Conservation (phyloP, 2,888 invertebrate species). For the Drosophila kanekoi region DNA sequence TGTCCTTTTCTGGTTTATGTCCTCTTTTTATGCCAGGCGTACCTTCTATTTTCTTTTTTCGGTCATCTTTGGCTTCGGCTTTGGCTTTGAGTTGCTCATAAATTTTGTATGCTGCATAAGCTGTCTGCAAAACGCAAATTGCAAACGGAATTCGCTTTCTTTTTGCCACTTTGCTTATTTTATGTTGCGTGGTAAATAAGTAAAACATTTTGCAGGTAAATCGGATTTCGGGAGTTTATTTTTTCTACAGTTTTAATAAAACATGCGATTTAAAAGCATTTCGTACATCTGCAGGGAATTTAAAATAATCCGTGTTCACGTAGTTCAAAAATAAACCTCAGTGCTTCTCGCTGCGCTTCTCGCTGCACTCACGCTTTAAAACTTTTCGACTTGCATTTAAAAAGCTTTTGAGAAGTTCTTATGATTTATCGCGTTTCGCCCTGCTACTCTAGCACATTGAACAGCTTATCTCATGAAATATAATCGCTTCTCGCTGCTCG, state of each 20-base stretch:
- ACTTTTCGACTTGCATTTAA: neutral
- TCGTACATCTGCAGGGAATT: neutral
- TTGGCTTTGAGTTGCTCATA: conserved; percentile 33
- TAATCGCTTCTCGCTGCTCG: neutral
- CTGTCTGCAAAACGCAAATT: conserved; percentile 56
- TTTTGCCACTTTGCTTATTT: conserved; percentile 2
- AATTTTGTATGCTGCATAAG: conserved; percentile 53
- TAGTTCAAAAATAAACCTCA: too few relatives aligned
- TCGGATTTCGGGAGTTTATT: conserved; percentile 13
- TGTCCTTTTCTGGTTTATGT: conserved; percentile 21
- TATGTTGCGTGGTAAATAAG: conserved; percentile 10
- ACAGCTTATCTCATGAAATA: neutral
- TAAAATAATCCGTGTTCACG: neutral
- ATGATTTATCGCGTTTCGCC: neutral
- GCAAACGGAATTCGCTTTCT: conserved; percentile 12
- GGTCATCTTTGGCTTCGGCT: conserved; percentile 4
- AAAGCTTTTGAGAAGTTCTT: neutral
- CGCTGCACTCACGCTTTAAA: neutral
- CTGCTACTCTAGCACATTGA: neutral
- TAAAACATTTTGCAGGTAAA: conserved; percentile 22
- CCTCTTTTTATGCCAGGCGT: conserved; percentile 7
- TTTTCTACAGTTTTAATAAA: conserved; percentile 23
- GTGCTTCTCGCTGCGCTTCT: neutral
- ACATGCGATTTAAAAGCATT: conserved; percentile 32
- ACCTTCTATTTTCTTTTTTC: conserved; percentile 1